Percentiles rank a stretch among this genome's conserved stretches.
Conservation (phyloP, 1,140 invertebrate species). For the Amyelois transitella region DNA sequence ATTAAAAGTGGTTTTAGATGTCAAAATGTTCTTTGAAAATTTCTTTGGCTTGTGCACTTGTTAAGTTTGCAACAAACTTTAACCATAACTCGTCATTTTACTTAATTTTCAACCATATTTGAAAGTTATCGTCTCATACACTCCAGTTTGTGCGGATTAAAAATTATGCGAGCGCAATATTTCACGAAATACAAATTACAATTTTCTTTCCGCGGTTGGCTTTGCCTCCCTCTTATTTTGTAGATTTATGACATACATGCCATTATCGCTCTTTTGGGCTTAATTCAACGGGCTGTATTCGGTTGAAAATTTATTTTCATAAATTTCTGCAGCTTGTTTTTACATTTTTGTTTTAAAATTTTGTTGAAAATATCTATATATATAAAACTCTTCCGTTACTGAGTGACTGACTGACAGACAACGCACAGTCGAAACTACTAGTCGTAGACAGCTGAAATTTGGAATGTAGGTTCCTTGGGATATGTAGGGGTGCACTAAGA, state of each 20-base stretch:
- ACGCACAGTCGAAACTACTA: too few species aligned
- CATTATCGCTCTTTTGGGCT: not conserved
- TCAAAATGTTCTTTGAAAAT: too few species aligned
- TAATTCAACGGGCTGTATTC: not conserved
- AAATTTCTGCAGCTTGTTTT: not conserved
- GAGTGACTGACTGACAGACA: too few species aligned
- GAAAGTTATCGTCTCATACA: not conserved
- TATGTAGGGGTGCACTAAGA: too few species aligned
- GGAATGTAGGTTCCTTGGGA: too few species aligned
- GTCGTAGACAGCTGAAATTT: too few species aligned
- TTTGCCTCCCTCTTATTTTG: not conserved
- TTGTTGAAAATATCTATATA: not conserved
- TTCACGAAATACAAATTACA: not conserved
- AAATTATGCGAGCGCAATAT: not conserved
- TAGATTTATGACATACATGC: not conserved
- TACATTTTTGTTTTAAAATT: not conserved
- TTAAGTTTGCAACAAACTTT: too few species aligned
- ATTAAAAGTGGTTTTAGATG: too few species aligned
- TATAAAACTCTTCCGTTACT: too few species aligned
- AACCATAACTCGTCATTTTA: too few species aligned
- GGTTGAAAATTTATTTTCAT: not conserved
- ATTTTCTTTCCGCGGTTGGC: not conserved
- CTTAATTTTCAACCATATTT: not conserved
- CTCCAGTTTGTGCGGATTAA: not conserved
- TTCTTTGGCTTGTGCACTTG: too few species aligned